Evolutionary conservation across 92 coral and sea anemone species (phyloP).

Genomic region (Paragorgia papillata): DNA sequence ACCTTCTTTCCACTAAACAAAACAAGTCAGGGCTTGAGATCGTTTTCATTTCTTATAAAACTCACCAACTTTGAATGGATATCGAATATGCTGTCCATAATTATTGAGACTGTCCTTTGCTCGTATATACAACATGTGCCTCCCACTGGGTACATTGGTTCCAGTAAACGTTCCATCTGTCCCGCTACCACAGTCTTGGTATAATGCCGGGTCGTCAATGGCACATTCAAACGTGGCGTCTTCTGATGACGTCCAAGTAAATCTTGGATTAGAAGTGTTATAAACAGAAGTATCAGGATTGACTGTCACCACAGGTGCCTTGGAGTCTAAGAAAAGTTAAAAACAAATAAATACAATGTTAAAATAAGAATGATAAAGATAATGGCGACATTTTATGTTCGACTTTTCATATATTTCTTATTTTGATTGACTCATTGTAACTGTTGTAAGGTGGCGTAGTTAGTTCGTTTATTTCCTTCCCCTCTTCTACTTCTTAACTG

Average conservation of each 20-base stretch:
- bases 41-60: neutral
- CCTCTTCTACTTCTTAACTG: no score
- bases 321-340: neutral
- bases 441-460: no score
- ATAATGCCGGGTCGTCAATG: neutral
- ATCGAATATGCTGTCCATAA: neutral
- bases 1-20: no score
- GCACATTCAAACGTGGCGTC: constrained; percentile 19
- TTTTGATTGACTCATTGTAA: no score
- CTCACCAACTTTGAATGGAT: neutral
- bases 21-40: no score
- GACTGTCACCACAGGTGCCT: constrained; percentile 1
- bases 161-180: neutral
- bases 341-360: no score
- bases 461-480: no score
- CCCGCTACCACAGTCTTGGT: neutral
- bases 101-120: neutral
- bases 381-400: no score
- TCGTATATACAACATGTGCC: neutral
- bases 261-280: neutral
- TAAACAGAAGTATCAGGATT: neutral
- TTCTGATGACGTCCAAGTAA: constrained; percentile 17
- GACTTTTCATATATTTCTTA: no score
- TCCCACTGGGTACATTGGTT: neutral
- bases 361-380: no score